Conservation (phyloP, 2,797 vertebrate genomes). For the Myotis daubentonii region DNA sequence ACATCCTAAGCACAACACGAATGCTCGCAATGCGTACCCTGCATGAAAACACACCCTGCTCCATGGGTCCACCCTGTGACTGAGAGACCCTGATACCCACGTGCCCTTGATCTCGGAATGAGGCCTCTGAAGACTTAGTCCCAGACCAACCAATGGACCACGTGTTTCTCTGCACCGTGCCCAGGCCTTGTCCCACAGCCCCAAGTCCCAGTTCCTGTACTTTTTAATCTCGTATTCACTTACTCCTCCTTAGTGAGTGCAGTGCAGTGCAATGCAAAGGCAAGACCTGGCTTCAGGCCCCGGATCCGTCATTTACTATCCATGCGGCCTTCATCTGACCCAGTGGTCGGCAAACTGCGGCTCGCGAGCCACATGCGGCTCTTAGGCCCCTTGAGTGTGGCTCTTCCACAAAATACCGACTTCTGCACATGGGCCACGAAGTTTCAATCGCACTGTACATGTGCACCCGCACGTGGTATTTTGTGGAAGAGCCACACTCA, state of each 20-base stretch:
- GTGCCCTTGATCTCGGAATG: not conserved
- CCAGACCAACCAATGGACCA: not conserved
- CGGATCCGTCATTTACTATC: not conserved
- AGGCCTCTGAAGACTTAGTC: not conserved
- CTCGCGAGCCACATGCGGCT: no score
- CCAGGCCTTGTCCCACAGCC: not conserved
- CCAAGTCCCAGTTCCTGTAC: rapidly evolving
- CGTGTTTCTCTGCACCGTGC: not conserved
- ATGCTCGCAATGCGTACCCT: not conserved
- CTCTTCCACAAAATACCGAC: no score
- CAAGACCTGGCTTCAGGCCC: not conserved
- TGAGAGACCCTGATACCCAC: not conserved
- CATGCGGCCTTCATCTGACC: not conserved
- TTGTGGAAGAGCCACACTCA: no score
- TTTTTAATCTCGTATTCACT: not conserved
- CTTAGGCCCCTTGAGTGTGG: no score
- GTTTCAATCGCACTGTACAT: no score
- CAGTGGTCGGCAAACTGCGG: no score
- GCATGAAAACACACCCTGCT: not conserved
- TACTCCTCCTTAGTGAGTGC: not conserved
- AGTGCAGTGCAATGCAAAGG: not conserved
- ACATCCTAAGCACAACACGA: not conserved
- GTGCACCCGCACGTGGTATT: no score
- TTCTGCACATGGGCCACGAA: no score
- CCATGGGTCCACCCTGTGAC: not conserved